A percentile compares a stretch with the other conserved stretches of the same genome.
Conservation (phyloP, 35 echinoderm and acorn worm species). For the Patiria miniata region DNA sequence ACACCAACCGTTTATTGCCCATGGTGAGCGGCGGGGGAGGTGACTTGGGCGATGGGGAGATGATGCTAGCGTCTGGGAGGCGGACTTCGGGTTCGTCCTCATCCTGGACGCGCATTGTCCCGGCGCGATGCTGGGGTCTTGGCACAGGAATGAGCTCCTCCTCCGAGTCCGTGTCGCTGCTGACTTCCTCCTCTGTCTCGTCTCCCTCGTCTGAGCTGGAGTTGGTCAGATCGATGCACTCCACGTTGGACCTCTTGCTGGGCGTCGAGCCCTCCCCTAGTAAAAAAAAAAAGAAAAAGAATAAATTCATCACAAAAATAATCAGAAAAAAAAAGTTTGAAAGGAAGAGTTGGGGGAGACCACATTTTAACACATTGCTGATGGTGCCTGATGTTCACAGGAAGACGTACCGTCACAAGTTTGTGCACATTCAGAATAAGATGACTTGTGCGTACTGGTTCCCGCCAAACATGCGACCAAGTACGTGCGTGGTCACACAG, state of each 20-base stretch:
- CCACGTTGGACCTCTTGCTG: constrained; percentile 41
- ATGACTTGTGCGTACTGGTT: too few species aligned
- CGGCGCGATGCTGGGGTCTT: constrained; percentile 4
- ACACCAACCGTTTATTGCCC: constrained; percentile 29
- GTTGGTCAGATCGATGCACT: constrained; percentile 54
- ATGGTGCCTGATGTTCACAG: too few species aligned
- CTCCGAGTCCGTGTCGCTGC: constrained; percentile 40
- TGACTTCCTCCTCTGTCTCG: constrained; percentile 34
- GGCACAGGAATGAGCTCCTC: not conserved
- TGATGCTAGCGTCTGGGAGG: not conserved
- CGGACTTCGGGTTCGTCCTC: not conserved
- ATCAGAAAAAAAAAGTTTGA: not conserved
- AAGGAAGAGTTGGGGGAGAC: too few species aligned
- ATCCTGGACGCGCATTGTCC: not conserved
- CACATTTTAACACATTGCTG: too few species aligned
- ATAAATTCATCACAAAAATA: not conserved
- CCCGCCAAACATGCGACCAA: too few species aligned
- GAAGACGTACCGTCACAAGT: too few species aligned
- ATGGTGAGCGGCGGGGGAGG: constrained; percentile 8
- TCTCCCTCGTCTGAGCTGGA: constrained; percentile 52
- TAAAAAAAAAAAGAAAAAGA: not conserved
- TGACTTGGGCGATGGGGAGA: not conserved
- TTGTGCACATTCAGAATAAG: too few species aligned
- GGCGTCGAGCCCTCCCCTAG: not conserved
- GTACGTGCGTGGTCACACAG: too few species aligned